These are phyloP conservation scores for Prunella himalayana DNA, from an alignment of 2,113 vertebrate genomes.

Conservation along the genomic window DNA sequence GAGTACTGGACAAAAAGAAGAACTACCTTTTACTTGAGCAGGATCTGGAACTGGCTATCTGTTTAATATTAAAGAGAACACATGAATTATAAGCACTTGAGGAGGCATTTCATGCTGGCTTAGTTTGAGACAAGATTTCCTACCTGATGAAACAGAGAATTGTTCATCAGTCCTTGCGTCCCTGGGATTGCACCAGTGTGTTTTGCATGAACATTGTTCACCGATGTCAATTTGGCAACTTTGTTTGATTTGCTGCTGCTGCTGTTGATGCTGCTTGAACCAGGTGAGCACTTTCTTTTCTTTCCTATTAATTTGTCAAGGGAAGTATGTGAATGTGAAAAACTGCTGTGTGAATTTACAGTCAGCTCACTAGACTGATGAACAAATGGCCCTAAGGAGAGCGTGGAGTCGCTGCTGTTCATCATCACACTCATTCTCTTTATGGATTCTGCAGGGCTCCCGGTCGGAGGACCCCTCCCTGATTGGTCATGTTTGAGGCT, in stretches of 20 bases:
- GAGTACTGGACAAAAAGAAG: neutral
- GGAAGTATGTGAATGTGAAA: constrained; percentile 79
- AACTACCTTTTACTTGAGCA: neutral
- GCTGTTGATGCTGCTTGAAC: constrained; percentile 76
- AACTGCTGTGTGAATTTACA: constrained; percentile 72
- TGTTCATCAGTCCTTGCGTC: constrained; percentile 87
- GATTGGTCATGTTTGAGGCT: constrained; percentile 86
- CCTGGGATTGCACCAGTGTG: constrained; percentile 87
- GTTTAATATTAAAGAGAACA: neutral
- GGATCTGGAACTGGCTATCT: neutral
- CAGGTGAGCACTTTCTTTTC: constrained; percentile 90
- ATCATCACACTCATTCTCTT: constrained; percentile 98
- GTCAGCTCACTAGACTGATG: constrained; percentile 88
- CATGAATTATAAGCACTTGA: accelerated
- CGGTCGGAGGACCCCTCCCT: constrained; percentile 82
- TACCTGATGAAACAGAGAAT: constrained; percentile 95
- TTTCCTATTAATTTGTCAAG: constrained; percentile 88
- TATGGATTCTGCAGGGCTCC: constrained; percentile 92
- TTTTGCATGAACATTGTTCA: constrained; percentile 94
- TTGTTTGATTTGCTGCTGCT: constrained; percentile 84
- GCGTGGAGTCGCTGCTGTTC: constrained; percentile 95
- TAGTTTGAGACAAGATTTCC: neutral
- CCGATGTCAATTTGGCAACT: constrained; percentile 87
- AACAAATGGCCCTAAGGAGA: constrained; percentile 93
- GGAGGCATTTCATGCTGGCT: neutral